These are phyloP conservation scores for Paraplagusia blochii DNA, from an alignment of 2,113 vertebrate species.

Conservation along the genomic window DNA sequence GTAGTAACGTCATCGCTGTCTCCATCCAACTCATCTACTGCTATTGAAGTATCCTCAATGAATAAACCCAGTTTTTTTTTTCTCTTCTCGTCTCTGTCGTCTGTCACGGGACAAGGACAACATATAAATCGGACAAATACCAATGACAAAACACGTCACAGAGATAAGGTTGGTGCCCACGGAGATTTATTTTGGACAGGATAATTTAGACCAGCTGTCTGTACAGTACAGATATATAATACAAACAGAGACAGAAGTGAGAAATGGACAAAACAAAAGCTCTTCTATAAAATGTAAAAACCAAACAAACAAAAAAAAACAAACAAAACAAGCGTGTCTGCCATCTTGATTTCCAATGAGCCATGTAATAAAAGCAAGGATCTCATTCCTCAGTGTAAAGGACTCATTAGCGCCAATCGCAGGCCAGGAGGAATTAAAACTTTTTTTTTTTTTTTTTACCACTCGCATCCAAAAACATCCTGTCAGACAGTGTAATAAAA, in stretches of 20 bases:
- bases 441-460: too few relatives aligned
- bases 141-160: conserved; percentile 12
- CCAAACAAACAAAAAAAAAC: conserved; percentile 40
- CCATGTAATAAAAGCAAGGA: conserved; percentile 47
- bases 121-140: neutral
- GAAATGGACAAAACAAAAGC: conserved; percentile 45
- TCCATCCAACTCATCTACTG: conserved; percentile 60
- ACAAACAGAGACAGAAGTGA: conserved; percentile 56
- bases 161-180: conserved; percentile 37
- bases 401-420: conserved; percentile 25
- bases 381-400: conserved; percentile 42
- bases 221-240: conserved; percentile 65
- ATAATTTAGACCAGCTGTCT: conserved; percentile 63
- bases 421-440: conserved; percentile 20
- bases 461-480: conserved; percentile 11
- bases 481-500: too few relatives aligned
- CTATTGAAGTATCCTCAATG: conserved; percentile 68
- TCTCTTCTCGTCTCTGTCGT: conserved; percentile 46
- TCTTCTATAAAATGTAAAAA: conserved; percentile 45
- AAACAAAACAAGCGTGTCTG: too few relatives aligned
- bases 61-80: conserved; percentile 73
- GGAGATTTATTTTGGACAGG: conserved; percentile 66
- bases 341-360: conserved; percentile 18
- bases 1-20: conserved; percentile 62
- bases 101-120: conserved; percentile 9